These are phyloP conservation scores for Pseudanteris insignis DNA, from an alignment of 2,888 invertebrate genomes.

Conservation along the genomic window DNA sequence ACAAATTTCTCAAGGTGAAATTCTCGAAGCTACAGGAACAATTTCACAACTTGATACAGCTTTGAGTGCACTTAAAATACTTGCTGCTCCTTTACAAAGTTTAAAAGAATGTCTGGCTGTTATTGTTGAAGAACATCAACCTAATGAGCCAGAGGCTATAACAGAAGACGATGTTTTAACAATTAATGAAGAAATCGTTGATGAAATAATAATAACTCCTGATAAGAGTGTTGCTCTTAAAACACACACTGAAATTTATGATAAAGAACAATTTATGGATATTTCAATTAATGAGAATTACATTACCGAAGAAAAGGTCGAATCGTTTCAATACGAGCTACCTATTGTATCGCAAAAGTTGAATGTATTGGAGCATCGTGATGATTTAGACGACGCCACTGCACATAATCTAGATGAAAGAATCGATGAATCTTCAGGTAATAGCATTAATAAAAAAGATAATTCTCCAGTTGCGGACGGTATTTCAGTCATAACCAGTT, in stretches of 20 bases:
- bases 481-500: no score
- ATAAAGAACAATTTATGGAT: not conserved
- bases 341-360: no score
- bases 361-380: no score
- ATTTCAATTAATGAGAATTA: no score
- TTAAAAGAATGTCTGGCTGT: conserved; percentile 47
- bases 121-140: conserved; percentile 43
- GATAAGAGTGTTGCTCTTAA: not conserved
- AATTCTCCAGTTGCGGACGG: no score
- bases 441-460: no score
- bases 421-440: no score
- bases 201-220: conserved; percentile 15
- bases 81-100: conserved; percentile 43
- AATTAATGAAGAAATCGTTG: conserved; percentile 18
- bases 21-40: conserved; percentile 17
- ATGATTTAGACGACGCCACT: no score
- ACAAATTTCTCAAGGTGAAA: conserved; percentile 20
- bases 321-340: no score
- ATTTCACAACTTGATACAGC: conserved; percentile 7
- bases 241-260: not conserved
- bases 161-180: conserved; percentile 31
- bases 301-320: no score
- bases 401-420: no score
- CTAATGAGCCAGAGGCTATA: conserved; percentile 32
- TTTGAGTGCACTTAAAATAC: conserved; percentile 27